A percentile compares a stretch with the other conserved stretches of the same genome.
Evolutionary conservation across 37 sponge, comb jelly and placozoan species (phyloP).

Genomic region (Chondrilla cf. caribensis): DNA sequence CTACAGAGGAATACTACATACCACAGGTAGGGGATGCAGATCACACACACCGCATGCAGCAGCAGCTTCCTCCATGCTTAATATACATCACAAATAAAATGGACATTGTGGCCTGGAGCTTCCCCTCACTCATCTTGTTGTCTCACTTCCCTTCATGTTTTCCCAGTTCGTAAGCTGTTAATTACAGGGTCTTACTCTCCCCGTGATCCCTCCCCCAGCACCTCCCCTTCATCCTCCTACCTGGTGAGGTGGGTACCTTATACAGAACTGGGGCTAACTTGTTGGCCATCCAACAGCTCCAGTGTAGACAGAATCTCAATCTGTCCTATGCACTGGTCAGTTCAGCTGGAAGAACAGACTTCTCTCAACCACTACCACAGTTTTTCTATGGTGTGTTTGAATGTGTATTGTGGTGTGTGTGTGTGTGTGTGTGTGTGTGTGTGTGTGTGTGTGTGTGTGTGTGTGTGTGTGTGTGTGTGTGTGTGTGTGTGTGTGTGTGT

Average conservation of each 20-base stretch:
- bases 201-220: neutral
- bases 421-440: too few relatives aligned
- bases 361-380: conserved; percentile 5
- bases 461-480: too few relatives aligned
- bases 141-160: too few relatives aligned
- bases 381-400: conserved; percentile 12
- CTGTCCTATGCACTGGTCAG: conserved; percentile 23
- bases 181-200: too few relatives aligned
- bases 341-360: neutral
- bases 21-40: neutral
- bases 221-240: conserved; percentile 5
- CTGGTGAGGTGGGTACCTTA: conserved; percentile 10
- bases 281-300: conserved; percentile 15
- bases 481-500: too few relatives aligned
- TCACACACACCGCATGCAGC: neutral
- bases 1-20: neutral
- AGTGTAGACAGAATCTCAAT: conserved; percentile 5
- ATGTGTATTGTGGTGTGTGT: too few relatives aligned
- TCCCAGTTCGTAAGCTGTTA: too few relatives aligned
- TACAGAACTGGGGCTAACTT: conserved; percentile 11
- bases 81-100: neutral
- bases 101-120: too few relatives aligned
- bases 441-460: too few relatives aligned
- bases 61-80: too few relatives aligned
- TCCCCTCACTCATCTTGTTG: too few relatives aligned